phyloP scores from a whole-genome alignment of 2,888 invertebrate genomes.

The Portevinia maculata region DNA sequence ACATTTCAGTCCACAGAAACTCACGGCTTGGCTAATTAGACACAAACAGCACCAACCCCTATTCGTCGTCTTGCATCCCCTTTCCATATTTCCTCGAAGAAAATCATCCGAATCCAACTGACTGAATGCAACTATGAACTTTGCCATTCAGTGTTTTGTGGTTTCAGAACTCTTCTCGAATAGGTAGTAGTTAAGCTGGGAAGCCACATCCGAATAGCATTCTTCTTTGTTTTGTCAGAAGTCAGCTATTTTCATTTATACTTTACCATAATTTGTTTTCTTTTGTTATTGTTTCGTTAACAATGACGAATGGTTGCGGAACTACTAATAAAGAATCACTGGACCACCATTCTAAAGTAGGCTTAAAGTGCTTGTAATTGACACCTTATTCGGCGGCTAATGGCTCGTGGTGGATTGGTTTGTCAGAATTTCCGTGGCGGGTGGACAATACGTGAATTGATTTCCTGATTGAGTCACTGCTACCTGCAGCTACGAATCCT shows the following conservation, averaged over 20 bases:
- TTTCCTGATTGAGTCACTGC: constrained; percentile 35
- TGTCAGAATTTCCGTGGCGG: constrained; percentile 12
- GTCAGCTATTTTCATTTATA: background rate
- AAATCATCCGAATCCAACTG: background rate
- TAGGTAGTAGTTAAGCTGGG: constrained; percentile 5
- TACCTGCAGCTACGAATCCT: constrained; percentile 15
- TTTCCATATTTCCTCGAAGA: background rate
- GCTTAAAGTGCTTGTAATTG: constrained; percentile 49
- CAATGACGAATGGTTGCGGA: constrained; percentile 40
- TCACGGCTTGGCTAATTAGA: constrained; percentile 15
- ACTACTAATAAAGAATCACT: constrained; percentile 42
- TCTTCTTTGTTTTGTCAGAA: constrained; percentile 23
- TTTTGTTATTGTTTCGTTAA: background rate
- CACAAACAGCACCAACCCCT: background rate
- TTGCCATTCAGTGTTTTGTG: constrained; percentile 16
- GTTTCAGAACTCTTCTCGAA: background rate
- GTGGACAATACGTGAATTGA: constrained; percentile 45
- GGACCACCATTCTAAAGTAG: constrained; percentile 37
- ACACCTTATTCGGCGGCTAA: constrained; percentile 36
- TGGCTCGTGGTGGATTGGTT: constrained; percentile 24
- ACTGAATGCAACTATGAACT: constrained; percentile 26
- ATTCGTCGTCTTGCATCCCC: background rate
- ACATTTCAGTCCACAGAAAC: background rate
- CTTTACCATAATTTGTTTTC: background rate
- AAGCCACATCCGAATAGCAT: constrained; percentile 43